phyloP scores from a whole-genome alignment of 1,140 invertebrate genomes.

The Eciton burchellii region DNA sequence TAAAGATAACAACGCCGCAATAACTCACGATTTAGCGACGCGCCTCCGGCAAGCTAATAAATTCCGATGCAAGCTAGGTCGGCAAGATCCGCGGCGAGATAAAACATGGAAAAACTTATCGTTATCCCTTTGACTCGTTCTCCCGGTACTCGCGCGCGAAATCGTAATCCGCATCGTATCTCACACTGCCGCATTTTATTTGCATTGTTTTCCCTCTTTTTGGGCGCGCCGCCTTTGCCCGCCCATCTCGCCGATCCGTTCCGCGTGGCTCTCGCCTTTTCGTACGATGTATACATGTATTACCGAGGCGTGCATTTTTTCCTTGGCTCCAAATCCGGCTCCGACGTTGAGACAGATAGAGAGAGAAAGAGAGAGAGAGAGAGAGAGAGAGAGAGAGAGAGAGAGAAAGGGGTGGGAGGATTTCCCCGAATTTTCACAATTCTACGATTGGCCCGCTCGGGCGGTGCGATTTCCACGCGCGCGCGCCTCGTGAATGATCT shows the following conservation, averaged over 20 bases:
- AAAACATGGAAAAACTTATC: conserved; percentile 53
- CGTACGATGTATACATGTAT: neutral
- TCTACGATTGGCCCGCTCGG: too few species aligned
- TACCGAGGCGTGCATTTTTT: conserved; percentile 17
- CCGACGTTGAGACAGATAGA: too few species aligned
- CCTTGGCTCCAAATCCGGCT: neutral
- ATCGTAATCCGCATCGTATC: conserved; percentile 35
- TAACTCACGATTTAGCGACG: conserved; percentile 59
- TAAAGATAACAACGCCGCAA: conserved; percentile 44
- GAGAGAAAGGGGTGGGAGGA: too few species aligned
- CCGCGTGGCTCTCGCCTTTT: too few species aligned
- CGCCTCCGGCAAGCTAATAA: conserved; percentile 56
- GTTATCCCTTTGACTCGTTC: conserved; percentile 29
- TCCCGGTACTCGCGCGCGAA: neutral
- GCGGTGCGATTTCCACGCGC: too few species aligned
- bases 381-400: too few species aligned
- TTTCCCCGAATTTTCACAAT: neutral
- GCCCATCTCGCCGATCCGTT: neutral
- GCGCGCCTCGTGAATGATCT: conserved; percentile 54
- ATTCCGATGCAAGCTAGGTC: conserved; percentile 40
- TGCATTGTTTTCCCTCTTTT: neutral
- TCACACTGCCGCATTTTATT: conserved; percentile 1
- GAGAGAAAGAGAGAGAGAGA: too few species aligned
- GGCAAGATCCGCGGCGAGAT: conserved; percentile 28
- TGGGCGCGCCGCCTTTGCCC: conserved; percentile 8